Conservation (phyloP, 2,113 vertebrate genomes). For the Labeo rohita region DNA sequence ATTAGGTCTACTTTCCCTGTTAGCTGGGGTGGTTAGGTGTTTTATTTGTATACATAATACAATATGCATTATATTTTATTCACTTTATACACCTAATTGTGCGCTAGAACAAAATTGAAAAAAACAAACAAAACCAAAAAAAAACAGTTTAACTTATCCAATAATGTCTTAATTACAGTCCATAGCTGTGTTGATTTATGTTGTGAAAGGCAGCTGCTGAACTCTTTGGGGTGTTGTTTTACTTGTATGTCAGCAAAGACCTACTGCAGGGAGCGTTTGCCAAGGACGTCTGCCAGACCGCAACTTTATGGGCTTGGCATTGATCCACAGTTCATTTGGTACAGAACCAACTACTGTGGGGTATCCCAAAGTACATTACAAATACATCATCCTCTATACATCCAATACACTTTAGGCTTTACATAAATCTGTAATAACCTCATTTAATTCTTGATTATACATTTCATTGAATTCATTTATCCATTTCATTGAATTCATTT, state of each 20-base stretch:
- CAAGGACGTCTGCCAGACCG: conserved; percentile 9
- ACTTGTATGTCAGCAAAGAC: conserved; percentile 16
- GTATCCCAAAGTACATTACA: neutral
- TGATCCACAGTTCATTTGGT: neutral
- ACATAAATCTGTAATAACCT: neutral
- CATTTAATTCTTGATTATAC: neutral
- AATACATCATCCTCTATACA: neutral
- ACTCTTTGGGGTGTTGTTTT: neutral
- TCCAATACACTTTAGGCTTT: neutral
- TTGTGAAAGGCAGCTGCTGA: neutral
- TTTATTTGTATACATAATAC: neutral
- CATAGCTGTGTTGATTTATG: conserved; percentile 9
- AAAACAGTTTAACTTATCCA: neutral
- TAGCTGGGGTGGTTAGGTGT: too few species aligned
- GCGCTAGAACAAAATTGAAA: neutral
- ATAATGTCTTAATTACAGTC: neutral
- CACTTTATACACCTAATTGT: neutral
- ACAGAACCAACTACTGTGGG: neutral
- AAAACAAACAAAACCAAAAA: neutral
- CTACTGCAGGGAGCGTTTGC: conserved; percentile 4
- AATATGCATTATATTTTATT: neutral
- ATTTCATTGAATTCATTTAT: neutral
- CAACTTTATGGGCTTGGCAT: neutral
- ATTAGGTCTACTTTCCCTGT: too few species aligned
- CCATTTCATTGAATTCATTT: neutral